Conservation (phyloP, 2,113 vertebrate species). For the Lampris megalopsis region DNA sequence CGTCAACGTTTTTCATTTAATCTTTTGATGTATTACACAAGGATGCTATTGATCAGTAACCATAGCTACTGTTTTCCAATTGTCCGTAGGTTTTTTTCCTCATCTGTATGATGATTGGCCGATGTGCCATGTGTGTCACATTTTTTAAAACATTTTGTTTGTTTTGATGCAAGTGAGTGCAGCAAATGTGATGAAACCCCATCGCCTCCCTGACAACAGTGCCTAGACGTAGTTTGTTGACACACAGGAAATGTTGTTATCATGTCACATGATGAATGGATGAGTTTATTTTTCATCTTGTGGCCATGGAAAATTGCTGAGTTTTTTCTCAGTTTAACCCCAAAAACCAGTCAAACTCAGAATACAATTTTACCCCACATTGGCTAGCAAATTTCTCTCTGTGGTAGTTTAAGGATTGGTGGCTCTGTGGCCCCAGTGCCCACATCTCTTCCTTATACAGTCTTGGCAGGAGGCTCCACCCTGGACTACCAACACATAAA, state of each 20-base stretch:
- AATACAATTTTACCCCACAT: conserved; percentile 62
- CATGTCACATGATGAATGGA: conserved; percentile 69
- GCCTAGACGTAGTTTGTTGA: conserved; percentile 40
- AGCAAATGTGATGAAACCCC: conserved; percentile 34
- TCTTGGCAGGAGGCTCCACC: conserved; percentile 41
- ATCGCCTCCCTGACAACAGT: conserved; percentile 39
- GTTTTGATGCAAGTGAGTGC: conserved; percentile 42
- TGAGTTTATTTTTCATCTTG: conserved; percentile 29
- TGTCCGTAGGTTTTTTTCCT: conserved; percentile 6
- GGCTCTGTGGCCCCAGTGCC: conserved; percentile 56
- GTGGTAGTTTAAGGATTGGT: conserved; percentile 60
- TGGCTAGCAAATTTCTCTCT: conserved; percentile 56
- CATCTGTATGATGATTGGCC: neutral
- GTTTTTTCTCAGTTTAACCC: conserved; percentile 63
- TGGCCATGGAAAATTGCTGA: conserved; percentile 63
- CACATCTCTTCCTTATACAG: conserved; percentile 52
- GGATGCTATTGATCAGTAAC: conserved; percentile 64
- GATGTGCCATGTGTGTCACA: neutral
- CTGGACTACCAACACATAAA: conserved; percentile 30
- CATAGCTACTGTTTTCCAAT: conserved; percentile 65
- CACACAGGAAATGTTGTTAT: conserved; percentile 62
- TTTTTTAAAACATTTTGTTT: conserved; percentile 12
- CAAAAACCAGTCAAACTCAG: conserved; percentile 53
- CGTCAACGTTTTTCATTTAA: conserved; percentile 35
- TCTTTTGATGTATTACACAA: conserved; percentile 42